Conservation (phyloP, 2,888 invertebrate species). For the Polydrusus cervinus region DNA sequence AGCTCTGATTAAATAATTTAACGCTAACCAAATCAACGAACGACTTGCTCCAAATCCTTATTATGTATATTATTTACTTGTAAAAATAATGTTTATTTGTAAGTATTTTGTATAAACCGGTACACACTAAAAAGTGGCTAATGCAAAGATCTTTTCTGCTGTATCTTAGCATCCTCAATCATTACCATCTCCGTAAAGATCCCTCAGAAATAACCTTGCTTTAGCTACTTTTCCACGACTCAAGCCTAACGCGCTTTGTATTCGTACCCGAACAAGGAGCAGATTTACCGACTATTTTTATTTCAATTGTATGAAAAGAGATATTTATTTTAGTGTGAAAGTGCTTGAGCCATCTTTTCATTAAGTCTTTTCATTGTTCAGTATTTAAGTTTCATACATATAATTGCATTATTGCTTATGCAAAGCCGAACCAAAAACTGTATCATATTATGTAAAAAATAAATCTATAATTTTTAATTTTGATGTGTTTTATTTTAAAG, state of each 20-base stretch:
- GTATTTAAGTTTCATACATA: conserved; percentile 65
- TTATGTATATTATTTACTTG: conserved; percentile 60
- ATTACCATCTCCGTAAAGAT: conserved; percentile 58
- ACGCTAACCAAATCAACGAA: conserved; percentile 63
- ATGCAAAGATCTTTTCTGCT: conserved; percentile 40
- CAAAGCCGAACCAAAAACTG: conserved; percentile 65
- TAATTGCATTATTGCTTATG: conserved; percentile 64
- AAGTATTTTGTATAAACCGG: conserved; percentile 64
- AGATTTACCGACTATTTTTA: conserved; percentile 61
- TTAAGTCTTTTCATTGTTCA: conserved; percentile 67
- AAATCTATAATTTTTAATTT: conserved; percentile 64
- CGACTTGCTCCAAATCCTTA: conserved; percentile 66
- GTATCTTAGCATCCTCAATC: conserved; percentile 33
- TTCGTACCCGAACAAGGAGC: conserved; percentile 61
- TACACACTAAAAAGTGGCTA: conserved; percentile 50
- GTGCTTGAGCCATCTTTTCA: conserved; percentile 69
- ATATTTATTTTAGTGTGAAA: conserved; percentile 69
- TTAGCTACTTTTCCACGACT: conserved; percentile 26
- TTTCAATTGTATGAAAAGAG: conserved; percentile 67
- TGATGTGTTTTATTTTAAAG: conserved; percentile 7
- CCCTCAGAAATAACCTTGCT: conserved; percentile 28
- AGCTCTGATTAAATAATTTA: conserved; percentile 61
- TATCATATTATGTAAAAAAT: conserved; percentile 66
- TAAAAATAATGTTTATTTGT: conserved; percentile 62
- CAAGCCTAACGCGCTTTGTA: conserved; percentile 35